phyloP scores from a whole-genome alignment of 1,140 invertebrate species.

The Halyomorpha halys region DNA sequence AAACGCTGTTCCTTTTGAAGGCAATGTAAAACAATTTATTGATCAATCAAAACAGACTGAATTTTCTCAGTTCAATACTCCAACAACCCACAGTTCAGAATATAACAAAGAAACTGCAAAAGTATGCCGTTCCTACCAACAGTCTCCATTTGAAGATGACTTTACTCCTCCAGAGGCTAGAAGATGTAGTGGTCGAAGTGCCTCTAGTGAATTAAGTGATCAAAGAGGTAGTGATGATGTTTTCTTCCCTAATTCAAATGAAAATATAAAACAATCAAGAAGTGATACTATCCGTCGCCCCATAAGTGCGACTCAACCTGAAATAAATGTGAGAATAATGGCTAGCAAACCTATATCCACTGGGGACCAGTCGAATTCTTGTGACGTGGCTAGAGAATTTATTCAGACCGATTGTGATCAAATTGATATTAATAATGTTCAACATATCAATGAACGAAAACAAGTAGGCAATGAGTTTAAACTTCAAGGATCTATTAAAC shows the following conservation, averaged over 20 bases:
- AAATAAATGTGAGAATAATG: slow-evolving; percentile 1
- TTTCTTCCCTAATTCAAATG: slow-evolving; percentile 16
- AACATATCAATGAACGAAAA: slow-evolving; percentile 20
- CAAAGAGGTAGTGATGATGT: slow-evolving; percentile 31
- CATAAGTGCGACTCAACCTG: slow-evolving; percentile 22
- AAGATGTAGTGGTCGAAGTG: slow-evolving; percentile 30
- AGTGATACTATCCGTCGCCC: slow-evolving; percentile 12
- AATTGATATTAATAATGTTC: slow-evolving; percentile 20
- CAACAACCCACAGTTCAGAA: not conserved
- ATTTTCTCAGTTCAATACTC: slow-evolving; percentile 5
- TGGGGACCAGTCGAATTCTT: not conserved
- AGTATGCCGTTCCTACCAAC: slow-evolving; percentile 34
- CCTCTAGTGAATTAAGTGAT: slow-evolving; percentile 35
- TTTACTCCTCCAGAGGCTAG: slow-evolving; percentile 46
- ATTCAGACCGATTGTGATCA: slow-evolving; percentile 22
- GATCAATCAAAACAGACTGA: not conserved
- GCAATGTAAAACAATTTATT: not conserved
- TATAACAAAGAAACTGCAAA: slow-evolving; percentile 16
- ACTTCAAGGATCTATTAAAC: slow-evolving; percentile 31
- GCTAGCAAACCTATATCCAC: not conserved
- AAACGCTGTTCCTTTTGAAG: slow-evolving; percentile 26
- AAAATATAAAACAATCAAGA: not conserved
- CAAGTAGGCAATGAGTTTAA: slow-evolving; percentile 24
- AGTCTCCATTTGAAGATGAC: slow-evolving; percentile 61
- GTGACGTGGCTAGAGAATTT: not conserved